phyloP scores from a whole-genome alignment of 2,888 invertebrate genomes.

The Morpho deidamia region DNA sequence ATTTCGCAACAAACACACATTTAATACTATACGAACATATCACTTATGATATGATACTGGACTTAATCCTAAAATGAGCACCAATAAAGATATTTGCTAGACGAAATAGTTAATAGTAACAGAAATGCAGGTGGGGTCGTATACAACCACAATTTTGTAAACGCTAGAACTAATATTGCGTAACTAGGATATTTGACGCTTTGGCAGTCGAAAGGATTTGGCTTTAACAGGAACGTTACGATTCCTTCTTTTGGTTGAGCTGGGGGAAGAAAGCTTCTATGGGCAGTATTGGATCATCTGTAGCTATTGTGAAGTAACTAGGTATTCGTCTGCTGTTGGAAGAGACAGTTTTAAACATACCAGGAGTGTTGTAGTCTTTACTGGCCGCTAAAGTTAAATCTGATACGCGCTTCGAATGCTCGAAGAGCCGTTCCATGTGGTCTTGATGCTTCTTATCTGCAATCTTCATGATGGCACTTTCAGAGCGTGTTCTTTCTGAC shows the following conservation, averaged over 20 bases:
- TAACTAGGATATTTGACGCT: conserved; percentile 37
- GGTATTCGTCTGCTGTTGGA: conserved; percentile 80
- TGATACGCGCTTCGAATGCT: conserved; percentile 83
- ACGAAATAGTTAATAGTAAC: conserved; percentile 12
- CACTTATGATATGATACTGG: conserved; percentile 23
- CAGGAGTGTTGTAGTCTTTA: conserved; percentile 84
- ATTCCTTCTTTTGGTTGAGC: conserved; percentile 80
- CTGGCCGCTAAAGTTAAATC: conserved; percentile 86
- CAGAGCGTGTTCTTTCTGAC: conserved; percentile 67
- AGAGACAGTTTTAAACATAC: conserved; percentile 83
- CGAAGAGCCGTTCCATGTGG: conserved; percentile 59
- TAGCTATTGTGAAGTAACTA: conserved; percentile 85
- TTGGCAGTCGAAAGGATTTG: conserved; percentile 70
- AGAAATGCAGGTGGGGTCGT: conserved; percentile 24
- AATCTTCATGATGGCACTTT: conserved; percentile 78
- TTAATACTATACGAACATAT: conserved; percentile 8
- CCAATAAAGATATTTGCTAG: conserved; percentile 27
- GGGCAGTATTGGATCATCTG: conserved; percentile 88
- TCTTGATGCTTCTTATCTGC: conserved; percentile 71
- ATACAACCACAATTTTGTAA: conserved; percentile 18
- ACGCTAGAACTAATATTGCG: conserved; percentile 24
- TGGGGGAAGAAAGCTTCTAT: conserved; percentile 90
- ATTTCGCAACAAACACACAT: not conserved
- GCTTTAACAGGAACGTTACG: conserved; percentile 56
- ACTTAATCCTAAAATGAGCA: conserved; percentile 48